Conservation (phyloP, 2,797 vertebrate genomes). For the Hypotaenidia philippensis region DNA sequence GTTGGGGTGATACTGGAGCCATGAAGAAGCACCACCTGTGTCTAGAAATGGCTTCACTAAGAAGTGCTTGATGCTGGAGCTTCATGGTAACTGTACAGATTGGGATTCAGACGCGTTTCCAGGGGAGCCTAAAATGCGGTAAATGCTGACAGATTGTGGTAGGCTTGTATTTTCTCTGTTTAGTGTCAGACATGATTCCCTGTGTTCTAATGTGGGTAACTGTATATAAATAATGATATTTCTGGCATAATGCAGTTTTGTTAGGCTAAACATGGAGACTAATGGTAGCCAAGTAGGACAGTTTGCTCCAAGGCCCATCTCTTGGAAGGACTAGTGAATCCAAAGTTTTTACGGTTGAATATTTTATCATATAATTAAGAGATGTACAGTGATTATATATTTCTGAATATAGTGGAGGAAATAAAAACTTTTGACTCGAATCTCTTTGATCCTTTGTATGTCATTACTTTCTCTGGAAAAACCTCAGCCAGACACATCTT, state of each 20-base stretch:
- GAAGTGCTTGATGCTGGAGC: background rate
- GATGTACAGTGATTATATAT: rapidly evolving
- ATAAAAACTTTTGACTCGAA: background rate
- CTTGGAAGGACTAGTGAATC: background rate
- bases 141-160: background rate
- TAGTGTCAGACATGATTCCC: background rate
- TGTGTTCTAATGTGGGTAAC: background rate
- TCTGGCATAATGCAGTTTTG: background rate
- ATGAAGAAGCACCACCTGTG: background rate
- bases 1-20: background rate
- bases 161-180: background rate
- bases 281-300: background rate
- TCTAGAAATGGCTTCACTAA: background rate
- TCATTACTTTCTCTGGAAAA: background rate
- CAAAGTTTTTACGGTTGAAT: background rate
- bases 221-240: background rate
- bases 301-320: background rate
- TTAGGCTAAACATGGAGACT: background rate
- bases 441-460: background rate
- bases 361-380: background rate
- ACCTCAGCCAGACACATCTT: background rate
- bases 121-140: background rate
- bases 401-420: background rate
- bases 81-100: background rate
- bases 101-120: background rate